Percentiles rank a stretch among this genome's conserved stretches.
These are phyloP conservation scores for Agrilus cyanescens DNA, from an alignment of 2,888 invertebrate genomes.

Conservation along the genomic window DNA sequence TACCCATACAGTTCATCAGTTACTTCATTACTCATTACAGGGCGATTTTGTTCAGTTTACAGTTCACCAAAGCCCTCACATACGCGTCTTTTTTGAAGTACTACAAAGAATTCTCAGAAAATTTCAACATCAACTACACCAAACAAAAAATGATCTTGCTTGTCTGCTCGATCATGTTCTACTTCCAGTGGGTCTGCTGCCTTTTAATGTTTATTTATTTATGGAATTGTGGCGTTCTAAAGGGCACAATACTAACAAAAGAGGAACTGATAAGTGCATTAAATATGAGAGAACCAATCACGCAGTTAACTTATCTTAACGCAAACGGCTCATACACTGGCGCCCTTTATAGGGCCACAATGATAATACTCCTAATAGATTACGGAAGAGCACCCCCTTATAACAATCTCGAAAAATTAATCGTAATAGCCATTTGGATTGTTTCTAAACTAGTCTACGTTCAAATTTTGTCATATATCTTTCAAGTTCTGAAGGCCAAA, in stretches of 20 bases:
- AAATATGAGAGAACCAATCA: not conserved
- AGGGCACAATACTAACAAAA: no score
- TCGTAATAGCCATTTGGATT: constrained; percentile 23
- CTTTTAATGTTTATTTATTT: not conserved
- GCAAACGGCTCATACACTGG: constrained; percentile 6
- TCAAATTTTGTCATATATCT: constrained; percentile 3
- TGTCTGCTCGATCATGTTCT: no score
- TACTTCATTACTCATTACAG: no score
- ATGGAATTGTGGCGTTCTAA: not conserved
- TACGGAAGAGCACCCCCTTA: constrained; percentile 18
- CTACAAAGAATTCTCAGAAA: no score
- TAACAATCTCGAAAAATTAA: constrained; percentile 16
- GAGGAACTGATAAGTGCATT: not conserved
- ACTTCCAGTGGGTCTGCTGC: no score
- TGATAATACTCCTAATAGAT: constrained; percentile 21
- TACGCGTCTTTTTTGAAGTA: no score
- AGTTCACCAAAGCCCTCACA: no score
- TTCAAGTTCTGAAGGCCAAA: constrained; percentile 33
- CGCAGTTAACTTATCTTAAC: not conserved
- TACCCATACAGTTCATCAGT: no score
- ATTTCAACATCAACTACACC: no score
- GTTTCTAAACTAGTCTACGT: constrained; percentile 20
- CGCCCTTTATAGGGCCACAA: constrained; percentile 20
- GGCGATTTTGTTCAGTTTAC: no score
- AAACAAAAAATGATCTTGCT: no score